Conservation (phyloP, 2,113 vertebrate species). For the Hippocampus comes region DNA sequence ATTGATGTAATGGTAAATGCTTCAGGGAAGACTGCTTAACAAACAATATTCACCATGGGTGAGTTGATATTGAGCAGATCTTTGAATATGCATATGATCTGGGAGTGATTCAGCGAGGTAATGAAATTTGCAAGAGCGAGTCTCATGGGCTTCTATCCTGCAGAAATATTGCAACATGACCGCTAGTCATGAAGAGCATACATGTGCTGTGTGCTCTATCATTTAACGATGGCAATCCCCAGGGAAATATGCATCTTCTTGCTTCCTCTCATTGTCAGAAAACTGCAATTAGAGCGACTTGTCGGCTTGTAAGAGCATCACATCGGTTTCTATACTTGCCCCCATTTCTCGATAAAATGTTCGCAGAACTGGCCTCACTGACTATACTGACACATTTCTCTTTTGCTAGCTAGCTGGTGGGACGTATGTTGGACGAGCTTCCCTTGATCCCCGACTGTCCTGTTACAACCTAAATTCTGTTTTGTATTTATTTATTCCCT, state of each 20-base stretch:
- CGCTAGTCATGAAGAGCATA: slow-evolving; percentile 39
- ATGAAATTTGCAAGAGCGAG: slow-evolving; percentile 54
- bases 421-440: too few species aligned
- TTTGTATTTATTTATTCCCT: too few species aligned
- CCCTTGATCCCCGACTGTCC: too few species aligned
- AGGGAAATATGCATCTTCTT: slow-evolving; percentile 51
- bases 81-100: slow-evolving; percentile 55
- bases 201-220: slow-evolving; percentile 33
- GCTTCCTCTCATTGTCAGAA: slow-evolving; percentile 28
- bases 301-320: slow-evolving; percentile 42
- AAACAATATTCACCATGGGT: slow-evolving; percentile 33
- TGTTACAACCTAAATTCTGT: too few species aligned
- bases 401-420: neutral
- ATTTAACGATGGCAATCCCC: slow-evolving; percentile 52
- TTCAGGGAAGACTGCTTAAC: slow-evolving; percentile 41
- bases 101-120: slow-evolving; percentile 54
- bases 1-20: slow-evolving; percentile 47
- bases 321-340: slow-evolving; percentile 31
- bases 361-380: slow-evolving; percentile 46
- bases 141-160: slow-evolving; percentile 46
- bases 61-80: slow-evolving; percentile 40
- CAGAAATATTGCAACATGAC: slow-evolving; percentile 44
- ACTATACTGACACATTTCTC: slow-evolving; percentile 12
- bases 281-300: slow-evolving; percentile 43
- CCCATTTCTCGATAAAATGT: slow-evolving; percentile 39